These are phyloP conservation scores for Clivina fossor DNA, from an alignment of 2,888 invertebrate species.

Conservation along the genomic window DNA sequence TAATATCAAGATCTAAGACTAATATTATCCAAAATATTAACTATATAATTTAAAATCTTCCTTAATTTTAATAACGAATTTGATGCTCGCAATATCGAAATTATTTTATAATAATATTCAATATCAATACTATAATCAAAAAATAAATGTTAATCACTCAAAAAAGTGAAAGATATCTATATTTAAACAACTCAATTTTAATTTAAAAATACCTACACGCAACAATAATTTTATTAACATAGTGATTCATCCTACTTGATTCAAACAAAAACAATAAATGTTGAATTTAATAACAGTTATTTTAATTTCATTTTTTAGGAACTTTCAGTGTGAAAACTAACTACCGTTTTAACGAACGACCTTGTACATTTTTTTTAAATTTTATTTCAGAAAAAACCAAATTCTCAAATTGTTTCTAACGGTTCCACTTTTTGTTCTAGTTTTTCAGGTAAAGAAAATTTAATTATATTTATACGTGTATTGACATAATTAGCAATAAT, in stretches of 20 bases:
- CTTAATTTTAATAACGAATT: too few species aligned
- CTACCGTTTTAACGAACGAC: constrained; percentile 7
- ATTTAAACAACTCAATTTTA: too few species aligned
- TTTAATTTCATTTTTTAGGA: constrained; percentile 6
- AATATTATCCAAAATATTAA: too few species aligned
- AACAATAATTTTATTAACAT: too few species aligned
- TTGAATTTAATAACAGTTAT: not conserved
- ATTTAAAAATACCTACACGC: constrained; percentile 5
- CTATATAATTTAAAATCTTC: too few species aligned
- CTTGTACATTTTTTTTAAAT: constrained; percentile 1
- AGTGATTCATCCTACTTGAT: not conserved
- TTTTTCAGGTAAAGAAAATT: constrained; percentile 5
- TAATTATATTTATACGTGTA: constrained; percentile 5
- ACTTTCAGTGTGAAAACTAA: not conserved
- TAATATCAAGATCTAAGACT: too few species aligned
- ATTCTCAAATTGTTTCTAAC: not conserved
- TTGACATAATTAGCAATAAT: constrained; percentile 13
- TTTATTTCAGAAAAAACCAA: too few species aligned
- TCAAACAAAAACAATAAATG: constrained; percentile 12
- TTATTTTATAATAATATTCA: too few species aligned
- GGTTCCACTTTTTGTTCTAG: constrained; percentile 6
- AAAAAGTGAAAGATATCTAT: too few species aligned
- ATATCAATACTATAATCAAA: too few species aligned
- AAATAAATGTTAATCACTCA: too few species aligned
- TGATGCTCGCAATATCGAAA: too few species aligned